Evolutionary conservation across 2,797 vertebrate species (phyloP).

Genomic region (Ptychadena robeensis): DNA sequence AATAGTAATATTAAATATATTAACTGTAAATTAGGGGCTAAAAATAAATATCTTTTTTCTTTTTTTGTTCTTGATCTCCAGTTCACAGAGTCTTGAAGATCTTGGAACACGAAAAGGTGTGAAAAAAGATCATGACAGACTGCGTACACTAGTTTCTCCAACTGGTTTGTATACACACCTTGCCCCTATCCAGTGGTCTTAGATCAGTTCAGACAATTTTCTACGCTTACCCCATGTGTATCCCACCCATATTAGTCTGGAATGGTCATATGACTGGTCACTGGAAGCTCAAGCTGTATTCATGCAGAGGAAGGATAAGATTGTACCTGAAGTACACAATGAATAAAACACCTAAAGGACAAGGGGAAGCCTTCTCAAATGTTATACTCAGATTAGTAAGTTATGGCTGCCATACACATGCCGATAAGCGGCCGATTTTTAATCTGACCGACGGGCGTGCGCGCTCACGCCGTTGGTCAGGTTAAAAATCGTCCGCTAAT

Average conservation of each 20-base stretch:
- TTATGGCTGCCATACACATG: no score
- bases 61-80: constrained; percentile 59
- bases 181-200: constrained; percentile 23
- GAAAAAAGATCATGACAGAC: constrained; percentile 72
- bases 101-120: constrained; percentile 67
- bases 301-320: no score
- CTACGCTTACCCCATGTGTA: not conserved
- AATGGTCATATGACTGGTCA: not conserved
- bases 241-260: not conserved
- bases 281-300: not conserved
- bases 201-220: constrained; percentile 8
- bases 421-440: no score
- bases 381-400: no score
- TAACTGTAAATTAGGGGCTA: not conserved
- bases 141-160: constrained; percentile 76
- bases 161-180: constrained; percentile 78
- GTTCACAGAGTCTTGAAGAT: constrained; percentile 74
- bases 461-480: no score
- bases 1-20: not conserved
- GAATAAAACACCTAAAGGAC: no score
- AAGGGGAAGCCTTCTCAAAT: no score
- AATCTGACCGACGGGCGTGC: no score
- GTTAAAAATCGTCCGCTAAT: no score
- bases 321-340: no score
- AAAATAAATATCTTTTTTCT: constrained; percentile 36